Conservation (phyloP, 2,797 vertebrate species). For the Lithobates sylvaticus region DNA sequence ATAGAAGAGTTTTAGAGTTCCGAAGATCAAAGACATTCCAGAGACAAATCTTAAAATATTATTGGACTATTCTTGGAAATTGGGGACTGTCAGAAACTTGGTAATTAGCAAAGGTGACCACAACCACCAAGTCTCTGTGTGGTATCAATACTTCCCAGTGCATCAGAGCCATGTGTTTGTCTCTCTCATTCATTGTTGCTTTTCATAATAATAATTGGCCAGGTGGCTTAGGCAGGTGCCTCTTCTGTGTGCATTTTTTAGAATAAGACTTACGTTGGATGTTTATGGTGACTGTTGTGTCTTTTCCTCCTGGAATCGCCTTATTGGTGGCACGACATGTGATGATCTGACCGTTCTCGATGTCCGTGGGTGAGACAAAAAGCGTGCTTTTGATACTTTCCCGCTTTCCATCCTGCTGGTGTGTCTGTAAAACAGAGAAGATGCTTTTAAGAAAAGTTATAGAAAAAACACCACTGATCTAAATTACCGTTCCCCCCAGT, state of each 20-base stretch:
- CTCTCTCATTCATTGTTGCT: no score
- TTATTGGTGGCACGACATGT: constrained; percentile 95
- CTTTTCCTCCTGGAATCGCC: constrained; percentile 92
- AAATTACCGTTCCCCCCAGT: no score
- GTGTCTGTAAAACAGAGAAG: constrained; percentile 75
- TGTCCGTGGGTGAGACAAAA: constrained; percentile 90
- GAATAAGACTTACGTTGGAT: constrained; percentile 92
- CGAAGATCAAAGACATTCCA: no score
- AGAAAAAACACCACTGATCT: no score
- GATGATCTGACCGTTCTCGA: constrained; percentile 94
- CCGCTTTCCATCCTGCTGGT: constrained; percentile 89
- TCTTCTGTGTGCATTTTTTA: neutral
- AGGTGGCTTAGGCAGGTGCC: neutral
- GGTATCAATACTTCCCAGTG: no score
- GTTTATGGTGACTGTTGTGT: constrained; percentile 94
- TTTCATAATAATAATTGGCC: neutral
- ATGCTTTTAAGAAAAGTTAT: neutral
- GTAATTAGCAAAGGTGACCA: no score
- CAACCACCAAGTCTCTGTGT: no score
- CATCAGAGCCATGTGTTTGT: no score
- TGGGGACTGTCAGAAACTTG: no score
- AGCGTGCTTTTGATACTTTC: constrained; percentile 95
- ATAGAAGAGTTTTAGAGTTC: no score
- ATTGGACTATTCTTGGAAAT: no score
- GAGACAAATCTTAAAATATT: no score